These are phyloP conservation scores for Sinohyriopsis cumingii DNA, from an alignment of 2,888 invertebrate species.

Conservation along the genomic window DNA sequence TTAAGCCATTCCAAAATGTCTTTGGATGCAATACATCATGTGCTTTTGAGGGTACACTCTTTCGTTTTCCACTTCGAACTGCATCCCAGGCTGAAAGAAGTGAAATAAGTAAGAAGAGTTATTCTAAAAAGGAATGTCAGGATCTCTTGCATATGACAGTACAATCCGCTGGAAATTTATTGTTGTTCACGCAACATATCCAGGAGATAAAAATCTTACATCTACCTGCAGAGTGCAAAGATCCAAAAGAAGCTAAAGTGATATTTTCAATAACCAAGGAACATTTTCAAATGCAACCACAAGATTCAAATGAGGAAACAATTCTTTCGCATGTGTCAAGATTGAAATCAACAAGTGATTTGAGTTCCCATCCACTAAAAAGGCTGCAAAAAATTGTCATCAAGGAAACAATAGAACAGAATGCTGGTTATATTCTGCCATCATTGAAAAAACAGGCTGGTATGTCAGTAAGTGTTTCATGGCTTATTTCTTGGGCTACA, in stretches of 20 bases:
- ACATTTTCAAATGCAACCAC: too few relatives aligned
- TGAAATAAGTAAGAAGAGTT: conserved; percentile 52
- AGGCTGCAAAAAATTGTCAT: too few relatives aligned
- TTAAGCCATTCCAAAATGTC: conserved; percentile 58
- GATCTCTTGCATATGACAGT: conserved; percentile 50
- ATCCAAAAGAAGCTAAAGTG: neutral
- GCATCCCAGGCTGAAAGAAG: conserved; percentile 54
- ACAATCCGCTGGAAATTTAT: conserved; percentile 52
- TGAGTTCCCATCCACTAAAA: too few relatives aligned
- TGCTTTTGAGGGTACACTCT: conserved; percentile 55
- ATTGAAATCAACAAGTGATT: too few relatives aligned
- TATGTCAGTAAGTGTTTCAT: conserved; percentile 6
- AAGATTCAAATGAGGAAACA: too few relatives aligned
- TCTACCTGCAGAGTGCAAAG: conserved; percentile 23
- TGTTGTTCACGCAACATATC: conserved; percentile 67
- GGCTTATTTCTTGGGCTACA: conserved; percentile 36
- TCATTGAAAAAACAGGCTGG: too few relatives aligned
- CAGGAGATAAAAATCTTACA: conserved; percentile 52
- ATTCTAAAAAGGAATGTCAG: conserved; percentile 49
- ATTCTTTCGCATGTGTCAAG: too few relatives aligned
- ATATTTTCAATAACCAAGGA: neutral
- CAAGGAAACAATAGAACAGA: too few relatives aligned
- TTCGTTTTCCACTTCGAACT: conserved; percentile 66
- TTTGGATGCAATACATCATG: conserved; percentile 39
- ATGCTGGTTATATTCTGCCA: too few relatives aligned